Evolutionary conservation across 2,888 invertebrate species (phyloP).

Genomic region (Andrena haemorrhoa): DNA sequence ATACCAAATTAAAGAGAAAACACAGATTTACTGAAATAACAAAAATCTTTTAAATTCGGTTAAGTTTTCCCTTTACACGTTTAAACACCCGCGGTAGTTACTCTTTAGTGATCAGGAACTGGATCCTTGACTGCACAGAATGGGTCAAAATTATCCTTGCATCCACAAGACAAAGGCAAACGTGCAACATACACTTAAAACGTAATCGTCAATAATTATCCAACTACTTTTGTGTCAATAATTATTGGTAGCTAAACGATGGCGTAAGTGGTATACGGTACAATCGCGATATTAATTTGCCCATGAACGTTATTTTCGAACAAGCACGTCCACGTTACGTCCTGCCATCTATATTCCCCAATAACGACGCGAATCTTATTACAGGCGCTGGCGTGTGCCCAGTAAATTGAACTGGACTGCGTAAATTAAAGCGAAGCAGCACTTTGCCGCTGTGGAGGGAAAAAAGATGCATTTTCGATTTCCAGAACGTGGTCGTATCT

Average conservation of each 20-base stretch:
- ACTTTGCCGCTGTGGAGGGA: slow-evolving; percentile 2
- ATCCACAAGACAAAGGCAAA: too few species aligned
- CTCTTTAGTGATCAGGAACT: too few species aligned
- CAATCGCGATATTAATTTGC: slow-evolving; percentile 30
- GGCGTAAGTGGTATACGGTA: neutral
- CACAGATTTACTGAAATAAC: too few species aligned
- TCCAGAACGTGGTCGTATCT: slow-evolving; percentile 11
- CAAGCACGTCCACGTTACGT: neutral
- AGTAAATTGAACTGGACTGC: slow-evolving; percentile 43
- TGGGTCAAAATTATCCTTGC: too few species aligned
- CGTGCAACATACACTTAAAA: too few species aligned
- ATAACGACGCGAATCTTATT: slow-evolving; percentile 50
- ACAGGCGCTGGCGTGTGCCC: slow-evolving; percentile 27
- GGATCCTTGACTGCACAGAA: too few species aligned
- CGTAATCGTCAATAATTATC: too few species aligned
- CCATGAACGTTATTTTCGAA: slow-evolving; percentile 22
- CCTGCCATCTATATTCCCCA: slow-evolving; percentile 29
- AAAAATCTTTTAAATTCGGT: too few species aligned
- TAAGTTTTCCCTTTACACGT: too few species aligned
- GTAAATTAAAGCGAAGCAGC: slow-evolving; percentile 49
- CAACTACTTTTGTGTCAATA: neutral
- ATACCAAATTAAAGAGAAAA: too few species aligned
- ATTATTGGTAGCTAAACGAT: neutral
- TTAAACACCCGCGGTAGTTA: too few species aligned
- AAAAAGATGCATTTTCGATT: slow-evolving; percentile 38